Percentiles rank a stretch among this genome's conserved stretches.
Conservation (phyloP, 2,797 vertebrate species). For the Acipenser transmontanus region DNA sequence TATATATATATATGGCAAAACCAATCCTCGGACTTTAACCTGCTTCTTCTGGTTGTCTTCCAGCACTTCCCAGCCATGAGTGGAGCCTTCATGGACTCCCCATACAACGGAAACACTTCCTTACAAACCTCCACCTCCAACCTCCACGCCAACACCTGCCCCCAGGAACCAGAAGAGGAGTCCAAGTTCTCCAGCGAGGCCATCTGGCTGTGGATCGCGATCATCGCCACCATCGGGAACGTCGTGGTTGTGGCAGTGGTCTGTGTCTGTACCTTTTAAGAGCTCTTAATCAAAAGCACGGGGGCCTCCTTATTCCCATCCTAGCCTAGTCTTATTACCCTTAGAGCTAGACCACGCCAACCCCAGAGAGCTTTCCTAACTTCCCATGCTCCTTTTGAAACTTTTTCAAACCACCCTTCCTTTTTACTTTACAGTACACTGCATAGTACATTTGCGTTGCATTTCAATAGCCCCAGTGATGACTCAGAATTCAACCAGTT, state of each 20-base stretch:
- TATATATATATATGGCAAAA: too few relatives aligned
- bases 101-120: slow-evolving; percentile 59
- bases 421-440: too few relatives aligned
- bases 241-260: slow-evolving; percentile 75
- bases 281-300: slow-evolving; percentile 24
- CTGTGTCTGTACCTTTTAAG: slow-evolving; percentile 72
- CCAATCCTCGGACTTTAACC: too few relatives aligned
- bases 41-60: neutral
- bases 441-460: too few relatives aligned
- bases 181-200: slow-evolving; percentile 61
- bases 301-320: slow-evolving; percentile 14
- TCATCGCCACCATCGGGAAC: slow-evolving; percentile 71
- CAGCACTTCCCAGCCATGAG: slow-evolving; percentile 57
- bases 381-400: too few relatives aligned
- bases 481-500: too few relatives aligned
- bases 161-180: slow-evolving; percentile 55
- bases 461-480: too few relatives aligned
- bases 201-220: slow-evolving; percentile 71
- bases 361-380: too few relatives aligned
- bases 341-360: neutral
- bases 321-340: neutral
- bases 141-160: slow-evolving; percentile 48
- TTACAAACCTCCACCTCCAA: slow-evolving; percentile 62
- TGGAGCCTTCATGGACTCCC: slow-evolving; percentile 65
- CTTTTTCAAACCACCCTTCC: too few relatives aligned